Conservation (phyloP, 2,888 invertebrate species). For the Gibbula magus region DNA sequence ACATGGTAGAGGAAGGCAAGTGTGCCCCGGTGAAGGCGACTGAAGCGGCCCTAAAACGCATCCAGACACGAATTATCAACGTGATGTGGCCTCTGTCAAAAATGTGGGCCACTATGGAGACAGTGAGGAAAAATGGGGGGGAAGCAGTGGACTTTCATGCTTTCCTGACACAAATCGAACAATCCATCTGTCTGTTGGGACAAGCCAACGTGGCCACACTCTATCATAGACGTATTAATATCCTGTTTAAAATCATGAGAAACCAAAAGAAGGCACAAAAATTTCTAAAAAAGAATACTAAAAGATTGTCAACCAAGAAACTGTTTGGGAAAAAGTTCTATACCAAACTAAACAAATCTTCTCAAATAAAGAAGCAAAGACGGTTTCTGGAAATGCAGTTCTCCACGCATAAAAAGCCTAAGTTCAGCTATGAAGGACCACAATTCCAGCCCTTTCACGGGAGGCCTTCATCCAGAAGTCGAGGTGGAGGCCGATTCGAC, state of each 20-base stretch:
- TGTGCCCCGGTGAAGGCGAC: not conserved
- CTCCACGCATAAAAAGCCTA: not conserved
- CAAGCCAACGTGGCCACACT: conserved; percentile 1
- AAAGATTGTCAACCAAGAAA: not conserved
- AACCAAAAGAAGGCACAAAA: conserved; percentile 18
- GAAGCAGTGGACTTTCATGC: not conserved
- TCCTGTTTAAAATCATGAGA: conserved; percentile 2
- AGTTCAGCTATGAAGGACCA: not conserved
- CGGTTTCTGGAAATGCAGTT: not conserved
- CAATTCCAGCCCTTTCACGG: no score
- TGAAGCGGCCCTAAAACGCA: not conserved
- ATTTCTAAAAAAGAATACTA: not conserved
- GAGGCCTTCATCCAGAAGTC: not conserved
- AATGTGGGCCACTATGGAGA: not conserved
- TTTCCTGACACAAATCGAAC: conserved; percentile 11
- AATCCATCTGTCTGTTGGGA: conserved; percentile 20
- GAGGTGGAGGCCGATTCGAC: not conserved
- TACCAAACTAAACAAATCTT: not conserved
- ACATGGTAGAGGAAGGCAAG: not conserved
- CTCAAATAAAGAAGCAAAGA: not conserved
- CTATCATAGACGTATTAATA: not conserved
- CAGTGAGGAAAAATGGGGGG: not conserved
- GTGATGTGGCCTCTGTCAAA: conserved; percentile 23
- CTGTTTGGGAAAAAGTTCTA: conserved; percentile 19
- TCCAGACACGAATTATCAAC: not conserved